Evolutionary conservation across 2,888 invertebrate species (phyloP), one percentile per base, ranked within the genome.

Genomic region (Dusona sp.): DNA sequence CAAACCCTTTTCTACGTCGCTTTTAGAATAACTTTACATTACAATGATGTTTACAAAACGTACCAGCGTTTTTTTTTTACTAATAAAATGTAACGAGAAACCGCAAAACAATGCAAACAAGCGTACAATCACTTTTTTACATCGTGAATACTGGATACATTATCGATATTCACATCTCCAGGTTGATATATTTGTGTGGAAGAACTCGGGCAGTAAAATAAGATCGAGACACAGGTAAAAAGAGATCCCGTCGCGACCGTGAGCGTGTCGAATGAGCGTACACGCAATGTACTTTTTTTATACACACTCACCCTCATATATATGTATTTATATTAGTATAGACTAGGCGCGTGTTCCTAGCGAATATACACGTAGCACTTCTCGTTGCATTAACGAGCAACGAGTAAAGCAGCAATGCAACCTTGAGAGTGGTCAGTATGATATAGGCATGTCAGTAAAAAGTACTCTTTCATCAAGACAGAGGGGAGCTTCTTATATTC

Each of bases 381-480:
- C 84, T 86, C 87, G 85, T 85, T 87, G 86, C 79, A 88, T 87
- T 87, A 88, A 87, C 82, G 80, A 83, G 79, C 74, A 80, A 77
- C 65, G 33, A 79, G 57, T 48, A 61, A 68, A 77, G 83, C 54
- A 57, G 51, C 79, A 33, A 36, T 65, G 68, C 82, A 81, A 79
- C 83, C 86, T 86, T 86, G 83, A 86, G 81, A 86, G 78, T 86
- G 83, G 78, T 84, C 86, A 78, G 77, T 57, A 42, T 54, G 61
- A 42, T 73, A 64, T 48, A 73, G 65, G 73, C 54, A 80, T 57
- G 57, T 78, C 29, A 19, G 67, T 48, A 74, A 80, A 73, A 84
- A 86, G 57, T 74, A 77, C 81, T 81, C 68, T 81, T 77, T 74
- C 78, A 51, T 80, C 51, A 36, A 61, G 51, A 65, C 42, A 64